phyloP scores from a whole-genome alignment of 2,888 invertebrate species.

The Hermaeophaga mercurialis region DNA sequence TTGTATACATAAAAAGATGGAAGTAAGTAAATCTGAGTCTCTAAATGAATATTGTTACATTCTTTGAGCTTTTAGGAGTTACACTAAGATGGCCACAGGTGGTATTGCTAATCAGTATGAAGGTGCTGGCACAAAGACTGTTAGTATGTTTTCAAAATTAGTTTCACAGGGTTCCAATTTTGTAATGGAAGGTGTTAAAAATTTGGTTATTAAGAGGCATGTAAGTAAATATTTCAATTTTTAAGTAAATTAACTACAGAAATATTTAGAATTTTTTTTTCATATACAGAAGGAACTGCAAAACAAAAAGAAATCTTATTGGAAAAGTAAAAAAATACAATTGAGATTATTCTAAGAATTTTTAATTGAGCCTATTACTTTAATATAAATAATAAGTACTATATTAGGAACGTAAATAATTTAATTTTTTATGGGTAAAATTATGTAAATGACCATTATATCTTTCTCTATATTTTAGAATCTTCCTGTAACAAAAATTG shows the following conservation, averaged over 20 bases:
- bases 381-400: too few species aligned
- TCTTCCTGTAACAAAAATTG: constrained; percentile 90
- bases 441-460: too few species aligned
- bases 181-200: constrained; percentile 99
- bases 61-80: constrained; percentile 63
- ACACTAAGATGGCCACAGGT: constrained; percentile 74
- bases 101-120: constrained; percentile 77
- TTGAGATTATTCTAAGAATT: too few species aligned
- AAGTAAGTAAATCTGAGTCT: constrained; percentile 65
- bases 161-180: constrained; percentile 97
- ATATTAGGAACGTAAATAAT: too few species aligned
- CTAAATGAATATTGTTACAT: neutral
- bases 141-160: constrained; percentile 97
- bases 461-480: constrained; percentile 67
- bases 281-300: too few species aligned
- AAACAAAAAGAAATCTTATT: too few species aligned
- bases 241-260: too few species aligned
- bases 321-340: too few species aligned
- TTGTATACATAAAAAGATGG: constrained; percentile 92
- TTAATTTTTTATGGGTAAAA: too few species aligned
- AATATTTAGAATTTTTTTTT: too few species aligned
- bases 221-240: constrained; percentile 66
- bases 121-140: constrained; percentile 92
- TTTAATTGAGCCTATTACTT: too few species aligned
- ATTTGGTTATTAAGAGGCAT: constrained; percentile 97